Evolutionary conservation across 2,113 vertebrate species (phyloP).

Genomic region (Psettodes erumei): DNA sequence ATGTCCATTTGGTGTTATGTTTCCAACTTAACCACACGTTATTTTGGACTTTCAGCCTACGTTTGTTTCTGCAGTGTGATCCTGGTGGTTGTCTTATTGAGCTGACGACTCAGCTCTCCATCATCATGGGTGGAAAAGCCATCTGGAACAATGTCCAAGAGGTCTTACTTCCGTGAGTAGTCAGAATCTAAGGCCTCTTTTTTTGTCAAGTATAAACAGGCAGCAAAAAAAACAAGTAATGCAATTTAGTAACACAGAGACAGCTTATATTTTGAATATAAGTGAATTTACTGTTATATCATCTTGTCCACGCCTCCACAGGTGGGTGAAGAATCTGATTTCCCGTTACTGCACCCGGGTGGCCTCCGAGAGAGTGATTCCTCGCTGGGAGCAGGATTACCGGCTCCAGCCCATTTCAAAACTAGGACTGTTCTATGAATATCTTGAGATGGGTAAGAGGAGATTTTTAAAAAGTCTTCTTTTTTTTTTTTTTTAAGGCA

Average conservation of each 20-base stretch:
- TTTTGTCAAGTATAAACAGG: not conserved
- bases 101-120: conserved; percentile 91
- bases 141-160: conserved; percentile 98
- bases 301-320: conserved; percentile 60
- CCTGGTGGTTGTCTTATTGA: conserved; percentile 94
- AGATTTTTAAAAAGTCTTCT: not conserved
- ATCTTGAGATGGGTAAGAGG: conserved; percentile 96
- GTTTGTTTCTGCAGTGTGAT: conserved; percentile 86
- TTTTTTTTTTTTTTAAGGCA: no score
- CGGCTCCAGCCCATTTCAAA: conserved; percentile 86
- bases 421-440: conserved; percentile 93
- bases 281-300: no score
- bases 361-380: conserved; percentile 81
- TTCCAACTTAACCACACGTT: not conserved
- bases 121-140: conserved; percentile 96
- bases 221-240: not conserved
- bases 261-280: no score
- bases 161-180: conserved; percentile 92
- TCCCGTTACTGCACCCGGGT: conserved; percentile 78
- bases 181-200: not conserved
- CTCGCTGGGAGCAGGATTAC: conserved; percentile 95
- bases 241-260: no score
- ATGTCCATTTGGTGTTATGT: not conserved
- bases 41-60: not conserved
- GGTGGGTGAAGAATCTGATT: conserved; percentile 93